Conservation (phyloP, 1,140 invertebrate genomes). For the Drosophila suzukii region DNA sequence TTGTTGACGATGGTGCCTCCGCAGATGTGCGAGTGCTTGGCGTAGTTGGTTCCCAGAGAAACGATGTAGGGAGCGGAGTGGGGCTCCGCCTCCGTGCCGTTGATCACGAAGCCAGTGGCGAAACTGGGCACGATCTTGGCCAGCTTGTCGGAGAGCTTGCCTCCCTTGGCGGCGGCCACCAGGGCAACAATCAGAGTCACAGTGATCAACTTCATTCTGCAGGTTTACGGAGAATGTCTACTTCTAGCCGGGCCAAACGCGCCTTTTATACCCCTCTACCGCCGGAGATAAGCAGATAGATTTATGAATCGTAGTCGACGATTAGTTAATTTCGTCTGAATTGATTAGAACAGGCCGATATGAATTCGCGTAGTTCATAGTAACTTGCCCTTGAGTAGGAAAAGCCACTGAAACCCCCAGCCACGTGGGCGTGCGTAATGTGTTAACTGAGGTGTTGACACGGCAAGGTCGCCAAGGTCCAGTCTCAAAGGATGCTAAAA, state of each 20-base stretch:
- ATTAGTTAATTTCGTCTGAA: conserved; percentile 32
- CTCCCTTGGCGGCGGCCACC: conserved; percentile 53
- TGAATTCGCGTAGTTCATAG: background rate
- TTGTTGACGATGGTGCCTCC: conserved; percentile 72
- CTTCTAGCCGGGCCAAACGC: background rate
- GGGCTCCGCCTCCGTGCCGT: conserved; percentile 71
- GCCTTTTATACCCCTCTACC: conserved; percentile 38
- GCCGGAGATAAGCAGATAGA: conserved; percentile 54
- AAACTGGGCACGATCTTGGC: conserved; percentile 69
- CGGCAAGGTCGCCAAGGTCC: conserved; percentile 19
- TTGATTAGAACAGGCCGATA: conserved; percentile 41
- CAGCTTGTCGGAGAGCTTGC: conserved; percentile 39
- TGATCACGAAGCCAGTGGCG: conserved; percentile 74
- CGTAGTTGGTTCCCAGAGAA: conserved; percentile 52
- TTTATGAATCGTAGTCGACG: conserved; percentile 58
- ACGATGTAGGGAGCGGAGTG: conserved; percentile 82
- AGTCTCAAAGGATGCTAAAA: conserved; percentile 64
- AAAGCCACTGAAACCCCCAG: conserved; percentile 4
- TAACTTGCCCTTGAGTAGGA: conserved; percentile 16
- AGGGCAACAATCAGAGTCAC: conserved; percentile 57
- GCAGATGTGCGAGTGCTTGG: conserved; percentile 74
- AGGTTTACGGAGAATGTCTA: background rate
- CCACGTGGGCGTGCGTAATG: conserved; percentile 28
- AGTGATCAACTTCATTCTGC: conserved; percentile 72
- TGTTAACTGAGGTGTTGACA: conserved; percentile 49